These are phyloP conservation scores for Euphonia xanthogaster DNA, from an alignment of 2,797 vertebrate species.

Conservation along the genomic window DNA sequence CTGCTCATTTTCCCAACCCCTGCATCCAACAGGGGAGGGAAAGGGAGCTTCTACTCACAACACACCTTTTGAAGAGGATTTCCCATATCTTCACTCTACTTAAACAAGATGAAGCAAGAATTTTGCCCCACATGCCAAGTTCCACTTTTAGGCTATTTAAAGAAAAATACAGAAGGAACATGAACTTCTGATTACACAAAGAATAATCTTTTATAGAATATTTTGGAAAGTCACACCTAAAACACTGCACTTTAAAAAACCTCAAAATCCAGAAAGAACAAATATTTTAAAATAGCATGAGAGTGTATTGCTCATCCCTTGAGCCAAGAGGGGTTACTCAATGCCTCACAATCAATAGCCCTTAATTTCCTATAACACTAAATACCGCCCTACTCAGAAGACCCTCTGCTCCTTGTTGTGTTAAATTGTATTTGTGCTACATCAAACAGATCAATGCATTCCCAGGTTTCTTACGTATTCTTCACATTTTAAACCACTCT, in stretches of 20 bases:
- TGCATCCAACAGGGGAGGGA: background rate
- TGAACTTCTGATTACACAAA: background rate
- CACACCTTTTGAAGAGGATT: background rate
- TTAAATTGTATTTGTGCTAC: background rate
- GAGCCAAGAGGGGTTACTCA: background rate
- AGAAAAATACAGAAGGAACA: background rate
- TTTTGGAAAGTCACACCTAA: background rate
- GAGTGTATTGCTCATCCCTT: background rate
- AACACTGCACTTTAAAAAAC: background rate
- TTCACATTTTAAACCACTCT: background rate
- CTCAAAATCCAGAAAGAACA: background rate
- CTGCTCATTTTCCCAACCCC: background rate
- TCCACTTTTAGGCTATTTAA: background rate
- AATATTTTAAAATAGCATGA: background rate
- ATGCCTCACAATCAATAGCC: background rate
- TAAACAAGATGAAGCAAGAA: background rate
- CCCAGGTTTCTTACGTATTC: background rate
- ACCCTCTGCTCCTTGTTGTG: background rate
- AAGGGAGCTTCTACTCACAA: background rate
- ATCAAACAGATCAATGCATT: background rate
- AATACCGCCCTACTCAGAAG: background rate
- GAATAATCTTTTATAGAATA: background rate
- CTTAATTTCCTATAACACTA: background rate
- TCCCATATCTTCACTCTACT: background rate
- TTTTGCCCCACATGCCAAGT: background rate